A percentile compares a stretch with the other conserved stretches of the same genome.
Conservation (phyloP, 2,888 invertebrate species). For the Isoperla grammatica region DNA sequence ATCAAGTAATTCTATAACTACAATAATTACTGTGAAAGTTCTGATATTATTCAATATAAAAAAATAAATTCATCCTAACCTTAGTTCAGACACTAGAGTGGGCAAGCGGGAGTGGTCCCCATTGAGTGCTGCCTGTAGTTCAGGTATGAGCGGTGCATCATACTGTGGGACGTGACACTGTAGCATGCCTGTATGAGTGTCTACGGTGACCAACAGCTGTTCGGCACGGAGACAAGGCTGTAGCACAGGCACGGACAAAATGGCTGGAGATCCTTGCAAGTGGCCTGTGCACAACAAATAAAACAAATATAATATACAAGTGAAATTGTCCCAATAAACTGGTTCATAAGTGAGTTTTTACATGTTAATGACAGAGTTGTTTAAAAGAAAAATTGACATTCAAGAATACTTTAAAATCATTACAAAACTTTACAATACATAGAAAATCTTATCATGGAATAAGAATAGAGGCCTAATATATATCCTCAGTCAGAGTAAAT, state of each 20-base stretch:
- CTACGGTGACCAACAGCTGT: conserved; percentile 86
- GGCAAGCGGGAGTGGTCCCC: conserved; percentile 63
- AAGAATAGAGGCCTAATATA: background rate
- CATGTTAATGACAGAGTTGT: too few species aligned
- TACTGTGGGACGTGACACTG: conserved; percentile 91
- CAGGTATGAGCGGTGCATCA: conserved; percentile 69
- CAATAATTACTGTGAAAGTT: too few species aligned
- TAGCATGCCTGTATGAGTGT: conserved; percentile 88
- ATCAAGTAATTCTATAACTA: too few species aligned
- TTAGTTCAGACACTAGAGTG: conserved; percentile 61
- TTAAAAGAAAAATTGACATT: conserved; percentile 18
- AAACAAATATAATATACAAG: conserved; percentile 13
- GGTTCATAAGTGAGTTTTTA: too few species aligned
- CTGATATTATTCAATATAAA: too few species aligned
- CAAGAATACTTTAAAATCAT: background rate
- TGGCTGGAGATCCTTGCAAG: conserved; percentile 87
- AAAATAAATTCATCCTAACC: conserved; percentile 41
- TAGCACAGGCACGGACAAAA: conserved; percentile 83
- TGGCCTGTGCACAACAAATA: conserved; percentile 53
- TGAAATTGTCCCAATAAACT: background rate
- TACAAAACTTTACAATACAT: background rate
- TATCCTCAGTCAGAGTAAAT: background rate
- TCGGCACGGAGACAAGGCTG: conserved; percentile 88
- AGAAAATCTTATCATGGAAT: background rate
- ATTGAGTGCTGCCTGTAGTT: conserved; percentile 75